Evolutionary conservation across 2,797 vertebrate species (phyloP).

Genomic region (Cichlasoma orientale): DNA sequence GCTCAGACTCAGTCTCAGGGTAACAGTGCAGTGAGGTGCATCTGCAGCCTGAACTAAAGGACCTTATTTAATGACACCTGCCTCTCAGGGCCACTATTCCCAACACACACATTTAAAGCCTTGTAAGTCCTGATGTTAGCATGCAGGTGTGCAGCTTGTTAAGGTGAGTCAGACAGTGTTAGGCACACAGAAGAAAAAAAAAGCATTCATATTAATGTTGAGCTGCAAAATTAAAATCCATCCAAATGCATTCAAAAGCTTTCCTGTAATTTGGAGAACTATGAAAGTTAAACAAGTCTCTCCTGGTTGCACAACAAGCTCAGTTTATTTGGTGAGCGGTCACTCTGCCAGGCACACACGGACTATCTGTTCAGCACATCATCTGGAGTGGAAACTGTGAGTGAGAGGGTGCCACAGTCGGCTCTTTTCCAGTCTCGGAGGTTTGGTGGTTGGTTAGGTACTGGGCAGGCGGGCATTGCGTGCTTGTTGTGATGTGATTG

Average conservation of each 20-base stretch:
- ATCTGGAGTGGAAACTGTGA: slow-evolving; percentile 49
- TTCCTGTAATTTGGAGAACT: neutral
- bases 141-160: slow-evolving; percentile 68
- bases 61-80: neutral
- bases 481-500: slow-evolving; percentile 63
- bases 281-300: neutral
- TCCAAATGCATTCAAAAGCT: slow-evolving; percentile 33
- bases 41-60: too few relatives aligned
- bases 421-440: slow-evolving; percentile 21
- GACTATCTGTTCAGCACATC: slow-evolving; percentile 46
- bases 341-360: slow-evolving; percentile 57
- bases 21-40: too few relatives aligned
- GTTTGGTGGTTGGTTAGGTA: slow-evolving; percentile 64
- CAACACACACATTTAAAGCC: neutral
- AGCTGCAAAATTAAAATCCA: slow-evolving; percentile 15
- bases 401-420: slow-evolving; percentile 38
- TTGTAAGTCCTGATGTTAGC: slow-evolving; percentile 13
- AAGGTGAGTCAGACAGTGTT: slow-evolving; percentile 64
- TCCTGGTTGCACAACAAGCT: slow-evolving; percentile 38
- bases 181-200: slow-evolving; percentile 46
- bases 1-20: too few relatives aligned
- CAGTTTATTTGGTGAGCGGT: slow-evolving; percentile 34
- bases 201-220: slow-evolving; percentile 33
- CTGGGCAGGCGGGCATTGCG: slow-evolving; percentile 55
- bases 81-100: neutral